Percentiles rank a stretch among this genome's conserved stretches.
phyloP scores from a whole-genome alignment of 2,113 vertebrate species.

The Cephalopholis sonnerati region DNA sequence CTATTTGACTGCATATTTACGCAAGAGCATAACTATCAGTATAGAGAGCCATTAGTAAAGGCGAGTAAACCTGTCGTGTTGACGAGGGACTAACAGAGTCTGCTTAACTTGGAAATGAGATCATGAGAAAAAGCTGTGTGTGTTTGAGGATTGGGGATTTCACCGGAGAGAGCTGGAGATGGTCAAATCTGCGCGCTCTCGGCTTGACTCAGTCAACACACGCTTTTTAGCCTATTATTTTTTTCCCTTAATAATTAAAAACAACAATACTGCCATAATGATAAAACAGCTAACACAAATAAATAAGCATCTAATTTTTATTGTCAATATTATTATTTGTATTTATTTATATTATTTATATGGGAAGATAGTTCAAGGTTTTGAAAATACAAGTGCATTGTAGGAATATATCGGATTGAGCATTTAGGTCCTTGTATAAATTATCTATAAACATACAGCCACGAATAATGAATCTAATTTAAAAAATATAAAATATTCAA shows the following conservation, averaged over 20 bases:
- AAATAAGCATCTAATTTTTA: neutral
- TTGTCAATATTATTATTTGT: neutral
- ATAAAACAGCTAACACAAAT: neutral
- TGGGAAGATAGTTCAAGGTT: neutral
- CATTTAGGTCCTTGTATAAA: neutral
- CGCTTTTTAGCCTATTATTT: neutral
- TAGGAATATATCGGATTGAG: neutral
- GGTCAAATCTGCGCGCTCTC: slow-evolving; percentile 44
- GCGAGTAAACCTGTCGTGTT: slow-evolving; percentile 84
- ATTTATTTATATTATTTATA: neutral
- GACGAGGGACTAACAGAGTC: slow-evolving; percentile 84
- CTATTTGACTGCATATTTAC: slow-evolving; percentile 87
- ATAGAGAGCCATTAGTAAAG: slow-evolving; percentile 82
- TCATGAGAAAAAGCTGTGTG: slow-evolving; percentile 76
- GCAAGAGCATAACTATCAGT: slow-evolving; percentile 86
- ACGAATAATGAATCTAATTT: neutral
- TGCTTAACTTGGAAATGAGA: slow-evolving; percentile 85
- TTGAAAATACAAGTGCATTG: neutral
- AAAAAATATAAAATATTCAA: neutral
- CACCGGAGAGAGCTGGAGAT: slow-evolving; percentile 51
- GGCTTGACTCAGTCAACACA: slow-evolving; percentile 9
- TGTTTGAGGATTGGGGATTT: slow-evolving; percentile 80
- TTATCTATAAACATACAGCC: neutral
- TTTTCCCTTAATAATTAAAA: slow-evolving; percentile 5
- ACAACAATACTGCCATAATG: neutral